Conservation (phyloP, 1,140 invertebrate genomes). For the Aethina tumida region DNA sequence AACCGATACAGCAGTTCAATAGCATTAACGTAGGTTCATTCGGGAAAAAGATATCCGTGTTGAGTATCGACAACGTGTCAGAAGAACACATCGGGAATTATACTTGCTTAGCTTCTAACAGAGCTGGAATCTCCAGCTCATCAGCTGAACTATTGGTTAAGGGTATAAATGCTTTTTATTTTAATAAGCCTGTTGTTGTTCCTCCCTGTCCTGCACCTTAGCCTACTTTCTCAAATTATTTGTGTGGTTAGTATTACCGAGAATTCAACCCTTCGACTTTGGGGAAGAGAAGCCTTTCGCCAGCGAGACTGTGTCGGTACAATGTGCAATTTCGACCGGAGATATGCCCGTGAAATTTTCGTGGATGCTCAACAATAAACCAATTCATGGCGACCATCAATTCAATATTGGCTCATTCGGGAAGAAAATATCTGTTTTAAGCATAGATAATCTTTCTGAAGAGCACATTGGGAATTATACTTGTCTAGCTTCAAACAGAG, state of each 20-base stretch:
- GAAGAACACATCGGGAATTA: conserved; percentile 64
- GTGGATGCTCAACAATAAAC: conserved; percentile 38
- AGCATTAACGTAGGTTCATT: conserved; percentile 40
- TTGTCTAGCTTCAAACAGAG: conserved; percentile 58
- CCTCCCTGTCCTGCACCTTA: no score
- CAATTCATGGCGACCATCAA: conserved; percentile 10
- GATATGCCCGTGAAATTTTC: conserved; percentile 27
- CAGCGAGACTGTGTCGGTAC: conserved; percentile 32
- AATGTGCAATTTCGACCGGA: conserved; percentile 24
- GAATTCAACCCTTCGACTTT: conserved; percentile 57
- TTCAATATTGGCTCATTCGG: conserved; percentile 42
- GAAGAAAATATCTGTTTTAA: conserved; percentile 58
- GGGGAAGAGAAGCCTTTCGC: conserved; percentile 43
- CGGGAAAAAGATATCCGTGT: conserved; percentile 57
- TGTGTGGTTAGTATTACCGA: conserved; percentile 36
- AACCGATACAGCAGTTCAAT: conserved; percentile 31
- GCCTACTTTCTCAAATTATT: conserved; percentile 17
- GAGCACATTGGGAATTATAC: conserved; percentile 65
- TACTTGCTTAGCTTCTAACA: conserved; percentile 58
- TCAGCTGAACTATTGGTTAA: conserved; percentile 60
- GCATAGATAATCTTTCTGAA: conserved; percentile 62
- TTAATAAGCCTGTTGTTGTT: no score
- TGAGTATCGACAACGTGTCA: conserved; percentile 65
- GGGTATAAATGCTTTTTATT: conserved; percentile 45
- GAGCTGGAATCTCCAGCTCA: conserved; percentile 53